These are phyloP conservation scores for Choristoneura fumiferana DNA, from an alignment of 1,140 invertebrate species.

Conservation along the genomic window DNA sequence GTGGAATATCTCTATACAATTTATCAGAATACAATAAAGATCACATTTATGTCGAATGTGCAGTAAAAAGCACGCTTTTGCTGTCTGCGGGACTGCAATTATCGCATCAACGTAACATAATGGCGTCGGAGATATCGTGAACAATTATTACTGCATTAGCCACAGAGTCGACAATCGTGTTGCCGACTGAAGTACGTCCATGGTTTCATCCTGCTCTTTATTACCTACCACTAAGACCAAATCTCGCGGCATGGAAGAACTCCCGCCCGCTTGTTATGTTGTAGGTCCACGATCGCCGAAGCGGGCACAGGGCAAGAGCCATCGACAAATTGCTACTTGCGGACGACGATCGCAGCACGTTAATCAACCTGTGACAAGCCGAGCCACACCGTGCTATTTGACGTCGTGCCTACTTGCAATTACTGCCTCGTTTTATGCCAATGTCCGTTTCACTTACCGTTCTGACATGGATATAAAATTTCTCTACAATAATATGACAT, in stretches of 20 bases:
- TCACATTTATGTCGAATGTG: constrained; percentile 15
- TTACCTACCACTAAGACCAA: background rate
- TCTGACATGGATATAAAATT: constrained; percentile 6
- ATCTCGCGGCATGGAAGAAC: background rate
- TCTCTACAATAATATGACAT: background rate
- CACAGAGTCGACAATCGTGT: background rate
- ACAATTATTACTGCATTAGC: constrained; percentile 39
- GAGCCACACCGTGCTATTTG: constrained; percentile 8
- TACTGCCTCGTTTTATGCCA: constrained; percentile 3
- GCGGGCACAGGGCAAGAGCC: background rate
- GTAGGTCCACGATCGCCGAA: background rate
- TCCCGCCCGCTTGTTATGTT: background rate
- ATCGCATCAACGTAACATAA: constrained; percentile 40
- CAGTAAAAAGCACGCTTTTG: constrained; percentile 2
- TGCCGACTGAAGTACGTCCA: background rate
- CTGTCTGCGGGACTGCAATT: constrained; percentile 42
- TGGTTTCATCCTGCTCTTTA: background rate
- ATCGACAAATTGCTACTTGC: constrained; percentile 27
- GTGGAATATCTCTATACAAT: background rate
- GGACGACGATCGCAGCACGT: constrained; percentile 20
- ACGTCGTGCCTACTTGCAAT: constrained; percentile 7
- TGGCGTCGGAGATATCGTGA: constrained; percentile 35
- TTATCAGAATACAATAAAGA: constrained; percentile 9
- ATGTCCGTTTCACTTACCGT: constrained; percentile 13
- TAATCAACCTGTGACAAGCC: constrained; percentile 23